Base-by-base conservation (phyloP, 2,797 vertebrate species). In the Sebastes oblongus region DNA sequence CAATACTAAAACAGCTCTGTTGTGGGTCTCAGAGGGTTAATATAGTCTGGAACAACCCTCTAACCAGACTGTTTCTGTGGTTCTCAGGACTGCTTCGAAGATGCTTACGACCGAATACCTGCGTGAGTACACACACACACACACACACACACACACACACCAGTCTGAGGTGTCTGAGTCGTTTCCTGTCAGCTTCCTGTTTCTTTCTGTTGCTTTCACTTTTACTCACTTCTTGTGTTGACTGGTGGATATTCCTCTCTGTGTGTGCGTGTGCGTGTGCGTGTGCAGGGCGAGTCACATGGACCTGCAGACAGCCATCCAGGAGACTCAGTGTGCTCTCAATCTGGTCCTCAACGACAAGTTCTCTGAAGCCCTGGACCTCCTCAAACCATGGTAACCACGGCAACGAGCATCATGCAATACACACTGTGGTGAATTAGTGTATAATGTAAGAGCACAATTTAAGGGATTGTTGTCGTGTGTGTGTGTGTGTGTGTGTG, bases 281-380 rank as follows among this genome's bases (percentile, higher is more conserved):
- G 55, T 82, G 27, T 81, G 56, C 91, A 99, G 98, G 86, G 95
- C 96, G 0, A 90, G 95, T 86, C 96, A 96, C 78, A 96, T 98
- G 96, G 97, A 98, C 90, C 95, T 99, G 81, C 96, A 94, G 39
- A 94, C 94, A 18, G 94, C 97, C 80, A 94, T 99, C 72, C 96
- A 98, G 91, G 97, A 99, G 87, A 98, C 97, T 83, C 95, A 95
- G 42, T 92, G 96, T 84, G 97, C 98, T 56, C 90, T 99, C 50
- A 98, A 97, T 65, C 95, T 99, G 86, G 97, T 99, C 93, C 94
- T 99, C 66, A 99, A 96, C 91, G 97, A 99, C 93, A 98, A 95
- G 91, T 99, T 99, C 90, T 97, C 97, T 30, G 97, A 99, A 89
- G 98, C 98, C 0, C 93, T 99, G 87, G 97, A 98, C 77, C 94